These are phyloP conservation scores for Notocelia uddmanniana DNA, from an alignment of 2,888 invertebrate genomes.

Conservation along the genomic window DNA sequence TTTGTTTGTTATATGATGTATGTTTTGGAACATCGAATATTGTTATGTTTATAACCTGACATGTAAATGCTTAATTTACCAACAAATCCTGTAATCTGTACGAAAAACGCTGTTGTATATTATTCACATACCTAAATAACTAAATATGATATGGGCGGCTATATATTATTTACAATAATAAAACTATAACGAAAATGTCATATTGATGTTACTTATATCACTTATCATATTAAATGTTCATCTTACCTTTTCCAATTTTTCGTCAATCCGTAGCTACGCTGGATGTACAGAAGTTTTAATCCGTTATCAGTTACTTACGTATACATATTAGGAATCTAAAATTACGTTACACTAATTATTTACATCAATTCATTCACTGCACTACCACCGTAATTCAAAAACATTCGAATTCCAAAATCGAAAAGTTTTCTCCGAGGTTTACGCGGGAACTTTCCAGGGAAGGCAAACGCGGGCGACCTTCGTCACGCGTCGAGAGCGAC, in stretches of 20 bases:
- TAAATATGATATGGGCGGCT: no score
- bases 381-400: constrained; percentile 14
- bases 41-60: no score
- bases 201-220: neutral
- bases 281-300: neutral
- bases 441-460: constrained; percentile 45
- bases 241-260: constrained; percentile 28
- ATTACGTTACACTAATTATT: constrained; percentile 7
- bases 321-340: neutral
- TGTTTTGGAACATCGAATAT: no score
- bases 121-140: no score
- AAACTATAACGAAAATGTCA: neutral
- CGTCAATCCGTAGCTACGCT: constrained; percentile 14
- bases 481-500: constrained; percentile 49
- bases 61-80: no score
- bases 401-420: constrained; percentile 17
- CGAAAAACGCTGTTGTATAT: no score
- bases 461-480: constrained; percentile 44
- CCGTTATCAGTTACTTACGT: neutral
- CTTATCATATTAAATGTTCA: neutral
- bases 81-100: no score
- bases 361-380: constrained; percentile 15
- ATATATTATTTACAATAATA: no score
- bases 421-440: constrained; percentile 43
- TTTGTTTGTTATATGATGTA: no score